Evolutionary conservation across 2,888 invertebrate species (phyloP).

Genomic region (Malacosoma neustria): DNA sequence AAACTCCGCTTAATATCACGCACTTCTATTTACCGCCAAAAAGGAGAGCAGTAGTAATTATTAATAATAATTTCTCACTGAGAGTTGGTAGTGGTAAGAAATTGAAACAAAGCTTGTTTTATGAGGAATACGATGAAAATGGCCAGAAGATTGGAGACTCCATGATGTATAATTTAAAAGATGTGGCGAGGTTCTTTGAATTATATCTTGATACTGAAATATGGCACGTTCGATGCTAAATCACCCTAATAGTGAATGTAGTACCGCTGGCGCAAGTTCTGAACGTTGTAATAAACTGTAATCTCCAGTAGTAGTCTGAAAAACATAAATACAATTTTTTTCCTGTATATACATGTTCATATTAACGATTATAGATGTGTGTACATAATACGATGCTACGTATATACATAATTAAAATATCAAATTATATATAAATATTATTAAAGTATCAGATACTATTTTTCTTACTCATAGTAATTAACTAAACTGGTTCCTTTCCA

Average conservation of each 20-base stretch:
- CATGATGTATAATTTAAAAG: conserved; percentile 33
- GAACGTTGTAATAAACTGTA: conserved; percentile 10
- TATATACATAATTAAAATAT: too few relatives aligned
- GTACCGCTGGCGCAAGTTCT: conserved; percentile 15
- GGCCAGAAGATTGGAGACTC: conserved; percentile 20
- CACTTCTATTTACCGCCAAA: background rate
- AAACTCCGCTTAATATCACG: too few relatives aligned
- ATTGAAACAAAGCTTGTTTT: conserved; percentile 21
- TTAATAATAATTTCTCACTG: conserved; percentile 15
- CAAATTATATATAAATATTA: too few relatives aligned
- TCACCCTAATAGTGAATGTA: conserved; percentile 35
- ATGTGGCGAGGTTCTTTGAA: conserved; percentile 36
- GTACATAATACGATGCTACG: too few relatives aligned
- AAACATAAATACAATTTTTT: too few relatives aligned
- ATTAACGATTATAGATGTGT: too few relatives aligned
- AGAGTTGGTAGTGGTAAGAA: conserved; percentile 1
- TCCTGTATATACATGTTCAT: too few relatives aligned
- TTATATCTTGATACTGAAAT: conserved; percentile 28
- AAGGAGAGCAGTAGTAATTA: conserved; percentile 19
- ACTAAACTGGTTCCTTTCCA: too few relatives aligned
- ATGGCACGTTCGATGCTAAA: conserved; percentile 24
- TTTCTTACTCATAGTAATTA: too few relatives aligned
- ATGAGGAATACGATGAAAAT: conserved; percentile 30
- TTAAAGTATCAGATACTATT: too few relatives aligned
- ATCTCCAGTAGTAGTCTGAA: conserved; percentile 22